Evolutionary conservation across 1,140 invertebrate species (phyloP), one percentile per base, ranked within the genome.

Genomic region (Drosophila eugracilis): DNA sequence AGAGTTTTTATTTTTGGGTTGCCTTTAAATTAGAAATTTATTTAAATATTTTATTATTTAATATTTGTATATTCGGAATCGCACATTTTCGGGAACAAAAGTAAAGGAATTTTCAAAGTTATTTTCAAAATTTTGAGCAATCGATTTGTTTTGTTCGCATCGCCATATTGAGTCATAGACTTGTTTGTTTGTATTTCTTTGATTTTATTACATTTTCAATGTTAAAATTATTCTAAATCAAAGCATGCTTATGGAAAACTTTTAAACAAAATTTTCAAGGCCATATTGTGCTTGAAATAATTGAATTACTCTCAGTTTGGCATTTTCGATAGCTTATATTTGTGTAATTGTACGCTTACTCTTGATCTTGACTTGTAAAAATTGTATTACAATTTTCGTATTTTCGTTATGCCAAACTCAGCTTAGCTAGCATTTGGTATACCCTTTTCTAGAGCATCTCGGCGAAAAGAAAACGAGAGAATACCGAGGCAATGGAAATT

Each of bases 401-500:
- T n/a, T n/a, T n/a, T n/a, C n/a, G n/a, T n/a, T n/a, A n/a, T 30
- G 45, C 7, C 26, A 50, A 32, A n/a, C 14, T 55, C 3, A 12
- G 14, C 14, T 28, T 15, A 0, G n/a, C n/a, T n/a, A n/a, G 28
- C 39, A 57, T 32, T 15, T 19, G 4, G 2, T 6, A 36, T 30
- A 47, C 60, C 62, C 60, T n/a, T 21, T 17, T 1, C 14, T 2
- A 32, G 26, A 22, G 60, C 45, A 66, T 24, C 24, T 41, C 1
- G 9, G 24, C 9, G 42, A 63, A 36, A 37, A 44, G 37, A 34
- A 55, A 44, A 22, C 44, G 17, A 44, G 39, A 32, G 50, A 42
- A 26, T 10, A 49, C 72, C 4, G 19, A 39, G 52, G 50, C 76
- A 36, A 58, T 66, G 66, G 52, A 88, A 77, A 86, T 88, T 88